Conservation (phyloP, 2,797 vertebrate genomes). For the Mallotus villosus region DNA sequence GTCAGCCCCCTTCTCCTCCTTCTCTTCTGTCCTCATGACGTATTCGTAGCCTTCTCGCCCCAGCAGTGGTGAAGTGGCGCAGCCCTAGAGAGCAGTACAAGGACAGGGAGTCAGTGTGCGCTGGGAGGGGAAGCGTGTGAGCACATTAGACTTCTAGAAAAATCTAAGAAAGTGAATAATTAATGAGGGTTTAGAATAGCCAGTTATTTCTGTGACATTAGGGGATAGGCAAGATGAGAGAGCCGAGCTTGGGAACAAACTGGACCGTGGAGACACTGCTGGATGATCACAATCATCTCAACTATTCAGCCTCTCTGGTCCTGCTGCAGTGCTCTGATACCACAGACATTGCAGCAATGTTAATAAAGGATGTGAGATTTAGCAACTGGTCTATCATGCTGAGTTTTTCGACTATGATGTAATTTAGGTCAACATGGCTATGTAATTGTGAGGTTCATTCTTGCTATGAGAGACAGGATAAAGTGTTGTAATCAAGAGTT, state of each 20-base stretch:
- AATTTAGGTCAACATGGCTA: not conserved
- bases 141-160: conserved; percentile 41
- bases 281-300: not conserved
- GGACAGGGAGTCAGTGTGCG: conserved; percentile 33
- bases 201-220: conserved; percentile 32
- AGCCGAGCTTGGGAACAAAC: not conserved
- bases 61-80: conserved; percentile 56
- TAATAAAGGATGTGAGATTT: not conserved
- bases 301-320: not conserved
- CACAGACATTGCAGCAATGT: not conserved
- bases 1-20: not conserved
- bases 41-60: conserved; percentile 14
- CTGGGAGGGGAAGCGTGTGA: conserved; percentile 47
- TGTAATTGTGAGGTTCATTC: not conserved
- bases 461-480: not conserved
- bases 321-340: not conserved
- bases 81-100: conserved; percentile 59
- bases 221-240: not conserved
- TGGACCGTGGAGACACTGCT: too few species aligned
- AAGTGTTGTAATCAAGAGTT: not conserved
- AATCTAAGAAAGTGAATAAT: conserved; percentile 57
- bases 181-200: conserved; percentile 38
- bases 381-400: not conserved
- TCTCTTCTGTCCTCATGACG: conserved; percentile 29
- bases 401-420: too few species aligned